These are phyloP conservation scores for Alethe castanea DNA, from an alignment of 2,113 vertebrate species.

Conservation along the genomic window DNA sequence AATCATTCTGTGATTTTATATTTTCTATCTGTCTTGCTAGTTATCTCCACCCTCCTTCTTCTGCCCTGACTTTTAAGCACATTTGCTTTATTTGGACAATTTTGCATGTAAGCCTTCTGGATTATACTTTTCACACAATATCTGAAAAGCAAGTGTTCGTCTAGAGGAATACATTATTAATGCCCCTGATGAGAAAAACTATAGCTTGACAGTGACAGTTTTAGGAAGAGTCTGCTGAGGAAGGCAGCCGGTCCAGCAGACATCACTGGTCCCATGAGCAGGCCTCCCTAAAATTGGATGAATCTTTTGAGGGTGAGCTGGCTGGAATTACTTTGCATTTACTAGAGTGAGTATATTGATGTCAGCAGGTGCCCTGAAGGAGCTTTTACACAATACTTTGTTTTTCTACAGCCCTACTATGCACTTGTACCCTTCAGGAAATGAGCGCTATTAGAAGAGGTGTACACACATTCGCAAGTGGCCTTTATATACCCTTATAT, in stretches of 20 bases:
- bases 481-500: neutral
- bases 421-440: neutral
- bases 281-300: neutral
- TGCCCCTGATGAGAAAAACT: neutral
- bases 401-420: neutral
- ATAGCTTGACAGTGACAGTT: neutral
- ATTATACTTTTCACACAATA: neutral
- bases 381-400: neutral
- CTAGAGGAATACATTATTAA: neutral
- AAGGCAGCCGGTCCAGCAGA: accelerated
- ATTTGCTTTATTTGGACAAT: neutral
- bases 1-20: neutral
- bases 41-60: neutral
- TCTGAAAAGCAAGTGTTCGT: neutral
- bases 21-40: neutral
- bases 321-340: neutral
- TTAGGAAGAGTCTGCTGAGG: neutral
- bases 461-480: neutral
- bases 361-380: neutral
- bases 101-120: neutral
- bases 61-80: neutral
- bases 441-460: neutral
- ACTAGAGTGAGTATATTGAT: neutral
- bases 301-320: neutral
- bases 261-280: neutral